Conservation (phyloP, 2,888 invertebrate species). For the Eutolmus rufibarbis region DNA sequence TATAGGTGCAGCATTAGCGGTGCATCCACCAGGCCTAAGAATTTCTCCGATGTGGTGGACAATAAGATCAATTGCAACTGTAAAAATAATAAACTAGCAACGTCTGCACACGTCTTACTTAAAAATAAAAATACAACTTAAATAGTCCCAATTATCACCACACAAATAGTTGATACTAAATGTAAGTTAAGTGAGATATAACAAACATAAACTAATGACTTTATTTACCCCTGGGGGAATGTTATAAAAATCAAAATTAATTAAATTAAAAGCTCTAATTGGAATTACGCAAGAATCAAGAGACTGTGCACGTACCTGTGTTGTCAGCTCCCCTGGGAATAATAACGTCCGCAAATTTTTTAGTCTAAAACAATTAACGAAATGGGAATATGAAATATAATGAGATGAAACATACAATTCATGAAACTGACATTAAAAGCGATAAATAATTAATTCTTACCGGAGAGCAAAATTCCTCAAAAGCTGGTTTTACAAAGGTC, state of each 20-base stretch:
- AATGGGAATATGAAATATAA: neutral
- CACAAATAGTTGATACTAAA: constrained; percentile 21
- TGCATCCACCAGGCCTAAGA: constrained; percentile 71
- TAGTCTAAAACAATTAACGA: constrained; percentile 73
- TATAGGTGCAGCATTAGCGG: constrained; percentile 64
- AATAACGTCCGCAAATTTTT: constrained; percentile 99
- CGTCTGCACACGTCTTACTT: constrained; percentile 50
- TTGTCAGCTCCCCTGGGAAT: constrained; percentile 99
- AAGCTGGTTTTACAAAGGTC: constrained; percentile 99
- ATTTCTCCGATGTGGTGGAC: constrained; percentile 99
- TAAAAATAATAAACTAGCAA: constrained; percentile 66
- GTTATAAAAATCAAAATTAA: neutral
- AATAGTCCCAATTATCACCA: neutral
- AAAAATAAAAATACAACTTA: constrained; percentile 6
- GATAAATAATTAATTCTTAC: constrained; percentile 69
- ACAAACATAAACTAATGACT: constrained; percentile 5
- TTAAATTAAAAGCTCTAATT: neutral
- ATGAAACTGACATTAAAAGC: neutral
- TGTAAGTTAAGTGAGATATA: neutral
- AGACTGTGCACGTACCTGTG: constrained; percentile 72
- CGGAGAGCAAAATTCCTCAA: constrained; percentile 98
- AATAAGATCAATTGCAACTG: constrained; percentile 99
- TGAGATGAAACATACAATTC: neutral
- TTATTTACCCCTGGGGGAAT: neutral
- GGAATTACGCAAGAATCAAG: neutral